phyloP scores from a whole-genome alignment of 1,140 invertebrate genomes.

The Schlechtendalia chinensis region DNA sequence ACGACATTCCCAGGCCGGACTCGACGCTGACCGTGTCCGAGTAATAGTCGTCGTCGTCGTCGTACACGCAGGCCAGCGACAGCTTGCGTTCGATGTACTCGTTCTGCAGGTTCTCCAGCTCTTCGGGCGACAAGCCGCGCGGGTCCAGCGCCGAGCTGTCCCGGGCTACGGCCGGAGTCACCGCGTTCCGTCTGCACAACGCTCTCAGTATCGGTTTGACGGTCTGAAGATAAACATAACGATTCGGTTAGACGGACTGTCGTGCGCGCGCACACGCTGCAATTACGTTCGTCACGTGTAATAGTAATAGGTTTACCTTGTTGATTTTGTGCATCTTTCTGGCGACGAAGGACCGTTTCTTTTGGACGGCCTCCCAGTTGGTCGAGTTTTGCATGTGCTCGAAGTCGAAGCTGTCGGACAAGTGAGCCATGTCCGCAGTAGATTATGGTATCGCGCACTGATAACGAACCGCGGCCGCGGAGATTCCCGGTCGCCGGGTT shows the following conservation, averaged over 20 bases:
- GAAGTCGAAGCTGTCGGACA: conserved; percentile 44
- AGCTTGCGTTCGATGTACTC: conserved; percentile 42
- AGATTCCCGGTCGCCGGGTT: no score
- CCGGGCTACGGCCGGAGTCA: neutral
- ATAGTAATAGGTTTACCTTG: conserved; percentile 20
- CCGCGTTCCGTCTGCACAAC: conserved; percentile 21
- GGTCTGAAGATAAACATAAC: conserved; percentile 1
- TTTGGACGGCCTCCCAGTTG: conserved; percentile 39
- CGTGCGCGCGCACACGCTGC: neutral
- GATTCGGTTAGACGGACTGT: conserved; percentile 21
- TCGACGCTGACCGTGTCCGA: conserved; percentile 35
- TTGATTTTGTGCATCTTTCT: conserved; percentile 46
- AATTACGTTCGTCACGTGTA: neutral
- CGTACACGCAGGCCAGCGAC: conserved; percentile 27
- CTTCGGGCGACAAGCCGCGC: conserved; percentile 14
- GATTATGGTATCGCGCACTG: neutral
- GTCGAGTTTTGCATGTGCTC: conserved; percentile 44
- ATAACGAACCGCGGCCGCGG: neutral
- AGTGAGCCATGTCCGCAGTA: conserved; percentile 15
- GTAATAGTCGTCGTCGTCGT: conserved; percentile 42
- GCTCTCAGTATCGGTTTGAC: conserved; percentile 38
- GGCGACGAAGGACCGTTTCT: conserved; percentile 43
- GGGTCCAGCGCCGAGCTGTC: conserved; percentile 34
- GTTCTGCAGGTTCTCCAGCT: conserved; percentile 37
- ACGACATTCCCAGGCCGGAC: conserved; percentile 36